phyloP scores from a whole-genome alignment of 2,113 vertebrate genomes.

The Pimephales promelas region DNA sequence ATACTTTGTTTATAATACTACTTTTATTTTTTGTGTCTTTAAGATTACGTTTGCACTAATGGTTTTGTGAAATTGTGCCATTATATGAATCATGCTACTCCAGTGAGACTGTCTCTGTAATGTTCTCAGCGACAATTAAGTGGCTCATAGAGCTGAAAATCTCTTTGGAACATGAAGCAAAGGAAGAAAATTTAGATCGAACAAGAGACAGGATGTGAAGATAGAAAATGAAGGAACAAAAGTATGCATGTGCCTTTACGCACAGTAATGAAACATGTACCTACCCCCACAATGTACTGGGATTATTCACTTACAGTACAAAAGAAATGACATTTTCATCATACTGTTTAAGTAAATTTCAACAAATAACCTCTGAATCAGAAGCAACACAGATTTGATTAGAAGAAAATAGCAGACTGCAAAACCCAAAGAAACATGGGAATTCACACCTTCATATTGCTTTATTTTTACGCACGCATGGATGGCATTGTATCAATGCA shows the following conservation, averaged over 20 bases:
- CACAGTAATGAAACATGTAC: neutral
- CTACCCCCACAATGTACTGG: neutral
- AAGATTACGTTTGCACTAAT: neutral
- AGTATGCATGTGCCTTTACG: neutral
- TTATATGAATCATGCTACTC: neutral
- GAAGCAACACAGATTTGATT: neutral
- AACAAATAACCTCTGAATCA: neutral
- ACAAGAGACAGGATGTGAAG: neutral
- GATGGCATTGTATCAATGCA: neutral
- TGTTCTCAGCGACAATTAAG: neutral
- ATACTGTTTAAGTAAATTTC: too few species aligned
- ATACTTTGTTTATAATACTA: too few species aligned
- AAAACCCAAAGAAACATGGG: neutral
- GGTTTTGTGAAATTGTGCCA: neutral
- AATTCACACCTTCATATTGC: conserved; percentile 11
- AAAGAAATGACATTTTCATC: neutral
- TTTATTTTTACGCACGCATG: neutral
- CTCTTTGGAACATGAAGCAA: neutral
- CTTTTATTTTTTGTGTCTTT: neutral
- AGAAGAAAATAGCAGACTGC: conserved; percentile 3
- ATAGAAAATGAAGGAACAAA: neutral
- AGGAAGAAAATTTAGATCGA: neutral
- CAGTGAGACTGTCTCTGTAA: neutral
- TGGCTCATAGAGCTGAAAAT: neutral
- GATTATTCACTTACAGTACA: neutral